Conservation (phyloP, 2,888 invertebrate species). For the Cheilosia urbana region DNA sequence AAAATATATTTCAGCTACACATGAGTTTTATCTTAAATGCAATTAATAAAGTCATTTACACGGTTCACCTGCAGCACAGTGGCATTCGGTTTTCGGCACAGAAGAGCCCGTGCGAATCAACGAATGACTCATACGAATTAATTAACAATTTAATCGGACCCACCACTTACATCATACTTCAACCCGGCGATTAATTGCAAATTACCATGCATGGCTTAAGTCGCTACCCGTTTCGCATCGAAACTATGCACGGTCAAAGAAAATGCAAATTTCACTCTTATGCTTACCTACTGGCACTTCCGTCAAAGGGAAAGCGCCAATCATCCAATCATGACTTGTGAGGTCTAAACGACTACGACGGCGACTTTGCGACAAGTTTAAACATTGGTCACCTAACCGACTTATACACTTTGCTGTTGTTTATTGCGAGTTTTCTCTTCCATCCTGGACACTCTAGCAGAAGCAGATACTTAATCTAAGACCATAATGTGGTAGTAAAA, state of each 20-base stretch:
- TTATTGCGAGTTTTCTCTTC: constrained; percentile 7
- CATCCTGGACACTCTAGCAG: background rate
- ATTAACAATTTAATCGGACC: constrained; percentile 2
- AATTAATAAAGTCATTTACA: too few relatives aligned
- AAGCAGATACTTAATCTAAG: constrained; percentile 7
- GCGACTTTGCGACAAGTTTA: constrained; percentile 3
- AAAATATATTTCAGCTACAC: too few relatives aligned
- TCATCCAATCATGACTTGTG: constrained; percentile 19
- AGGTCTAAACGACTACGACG: background rate
- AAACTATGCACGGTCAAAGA: background rate
- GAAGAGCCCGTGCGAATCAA: background rate
- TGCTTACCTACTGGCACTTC: constrained; percentile 24
- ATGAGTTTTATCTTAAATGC: too few relatives aligned
- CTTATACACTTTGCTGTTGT: background rate
- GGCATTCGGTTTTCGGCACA: background rate
- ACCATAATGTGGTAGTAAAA: constrained; percentile 19
- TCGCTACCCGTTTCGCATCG: background rate
- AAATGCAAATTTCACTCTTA: constrained; percentile 44
- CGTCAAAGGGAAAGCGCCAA: constrained; percentile 63
- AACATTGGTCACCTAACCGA: constrained; percentile 31
- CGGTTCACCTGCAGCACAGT: too few relatives aligned
- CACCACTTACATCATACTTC: constrained; percentile 26
- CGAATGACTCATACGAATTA: constrained; percentile 1
- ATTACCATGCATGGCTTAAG: background rate
- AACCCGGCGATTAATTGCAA: constrained; percentile 8